Evolutionary conservation across 2,113 vertebrate species (phyloP).

Genomic region (Uropsilus gracilis): DNA sequence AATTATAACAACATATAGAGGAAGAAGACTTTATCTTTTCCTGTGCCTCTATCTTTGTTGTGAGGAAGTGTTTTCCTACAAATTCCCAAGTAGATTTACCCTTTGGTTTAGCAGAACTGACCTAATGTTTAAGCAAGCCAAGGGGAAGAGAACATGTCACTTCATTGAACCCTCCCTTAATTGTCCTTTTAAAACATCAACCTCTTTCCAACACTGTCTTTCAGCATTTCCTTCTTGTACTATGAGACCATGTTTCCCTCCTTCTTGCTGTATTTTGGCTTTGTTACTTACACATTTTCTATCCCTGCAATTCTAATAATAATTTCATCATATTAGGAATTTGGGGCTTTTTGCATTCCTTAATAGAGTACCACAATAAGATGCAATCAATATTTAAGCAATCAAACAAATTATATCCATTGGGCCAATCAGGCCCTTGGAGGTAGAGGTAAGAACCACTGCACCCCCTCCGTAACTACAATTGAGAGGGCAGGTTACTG

Average conservation of each 20-base stretch:
- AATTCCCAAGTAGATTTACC: neutral
- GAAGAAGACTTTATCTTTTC: neutral
- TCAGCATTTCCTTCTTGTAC: neutral
- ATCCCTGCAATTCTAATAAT: neutral
- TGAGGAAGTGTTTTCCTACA: neutral
- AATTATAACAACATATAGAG: conserved; percentile 39
- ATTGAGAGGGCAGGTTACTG: neutral
- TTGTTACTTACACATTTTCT: neutral
- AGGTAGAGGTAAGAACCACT: neutral
- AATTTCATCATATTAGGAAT: neutral
- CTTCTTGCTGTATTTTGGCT: neutral
- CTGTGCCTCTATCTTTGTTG: neutral
- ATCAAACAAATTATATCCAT: neutral
- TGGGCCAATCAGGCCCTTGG: neutral
- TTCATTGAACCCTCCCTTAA: neutral
- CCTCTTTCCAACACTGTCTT: neutral
- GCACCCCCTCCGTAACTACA: neutral
- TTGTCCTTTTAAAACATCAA: neutral
- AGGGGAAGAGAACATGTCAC: neutral
- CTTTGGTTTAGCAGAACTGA: neutral
- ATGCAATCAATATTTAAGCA: neutral
- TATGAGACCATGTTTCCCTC: neutral
- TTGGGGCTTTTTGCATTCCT: neutral
- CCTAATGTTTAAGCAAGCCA: conserved; percentile 35
- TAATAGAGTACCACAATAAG: neutral